Percentiles rank a stretch among this genome's conserved stretches.
Conservation (phyloP, 2,888 invertebrate species). For the Epicampocera succincta region DNA sequence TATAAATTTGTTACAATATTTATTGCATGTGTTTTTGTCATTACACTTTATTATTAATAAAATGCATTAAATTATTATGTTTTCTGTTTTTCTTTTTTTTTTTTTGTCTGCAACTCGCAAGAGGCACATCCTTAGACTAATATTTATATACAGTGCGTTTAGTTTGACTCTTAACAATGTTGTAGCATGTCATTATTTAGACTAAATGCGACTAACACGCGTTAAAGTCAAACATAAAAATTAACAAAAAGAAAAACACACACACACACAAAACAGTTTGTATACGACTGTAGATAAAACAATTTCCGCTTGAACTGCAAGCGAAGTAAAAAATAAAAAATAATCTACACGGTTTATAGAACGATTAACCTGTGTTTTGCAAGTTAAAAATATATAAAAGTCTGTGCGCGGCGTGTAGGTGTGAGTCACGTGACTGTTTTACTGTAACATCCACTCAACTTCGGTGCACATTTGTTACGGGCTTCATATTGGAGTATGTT, state of each 20-base stretch:
- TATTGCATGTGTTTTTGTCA: constrained; percentile 51
- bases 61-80: constrained; percentile 53
- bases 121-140: constrained; percentile 61
- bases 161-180: constrained; percentile 38
- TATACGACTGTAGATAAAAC: constrained; percentile 43
- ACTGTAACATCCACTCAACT: constrained; percentile 37
- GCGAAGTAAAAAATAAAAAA: constrained; percentile 13
- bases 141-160: constrained; percentile 31
- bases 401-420: constrained; percentile 63
- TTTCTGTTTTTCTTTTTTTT: neutral
- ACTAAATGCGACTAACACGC: constrained; percentile 63
- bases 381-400: constrained; percentile 41
- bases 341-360: constrained; percentile 29
- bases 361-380: constrained; percentile 52
- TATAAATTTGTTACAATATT: constrained; percentile 10
- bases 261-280: neutral
- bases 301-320: constrained; percentile 53
- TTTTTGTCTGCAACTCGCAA: neutral
- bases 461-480: constrained; percentile 16
- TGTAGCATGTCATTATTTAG: constrained; percentile 51
- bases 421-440: constrained; percentile 71
- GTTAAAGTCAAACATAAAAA: constrained; percentile 54
- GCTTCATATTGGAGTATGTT: neutral
- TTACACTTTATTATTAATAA: constrained; percentile 47
- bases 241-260: neutral